phyloP scores from a whole-genome alignment of 1,140 invertebrate genomes.

The Nixonia krombeini region DNA sequence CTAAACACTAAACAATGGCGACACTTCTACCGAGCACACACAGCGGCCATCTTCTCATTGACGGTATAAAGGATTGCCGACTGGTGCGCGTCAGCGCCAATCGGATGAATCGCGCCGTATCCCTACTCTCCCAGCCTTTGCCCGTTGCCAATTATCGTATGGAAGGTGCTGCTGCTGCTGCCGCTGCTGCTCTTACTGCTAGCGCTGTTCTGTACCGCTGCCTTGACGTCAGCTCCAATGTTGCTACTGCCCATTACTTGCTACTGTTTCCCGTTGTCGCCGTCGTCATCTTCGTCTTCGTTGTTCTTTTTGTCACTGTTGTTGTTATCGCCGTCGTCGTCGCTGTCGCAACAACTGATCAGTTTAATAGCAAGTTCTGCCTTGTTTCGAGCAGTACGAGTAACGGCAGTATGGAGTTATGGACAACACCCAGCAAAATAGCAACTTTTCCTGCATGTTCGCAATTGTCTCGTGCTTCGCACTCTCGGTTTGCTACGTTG shows the following conservation, averaged over 20 bases:
- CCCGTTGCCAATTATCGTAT: background rate
- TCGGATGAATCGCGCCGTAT: background rate
- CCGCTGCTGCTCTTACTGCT: no score
- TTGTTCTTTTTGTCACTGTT: background rate
- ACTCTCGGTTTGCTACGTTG: slow-evolving; percentile 83
- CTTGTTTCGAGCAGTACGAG: no score
- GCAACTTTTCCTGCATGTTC: slow-evolving; percentile 53
- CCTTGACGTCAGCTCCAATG: no score
- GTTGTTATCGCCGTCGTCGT: background rate
- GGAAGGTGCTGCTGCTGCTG: background rate
- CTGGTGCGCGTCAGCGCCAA: background rate
- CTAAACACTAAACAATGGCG: slow-evolving; percentile 70
- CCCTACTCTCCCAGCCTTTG: background rate
- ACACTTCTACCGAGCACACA: slow-evolving; percentile 64
- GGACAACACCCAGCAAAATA: slow-evolving; percentile 56
- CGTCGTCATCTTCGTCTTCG: no score
- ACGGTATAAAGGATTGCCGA: slow-evolving; percentile 34
- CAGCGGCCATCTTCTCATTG: slow-evolving; percentile 68
- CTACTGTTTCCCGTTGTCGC: no score
- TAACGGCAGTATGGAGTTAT: slow-evolving; percentile 64
- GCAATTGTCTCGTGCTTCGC: slow-evolving; percentile 77
- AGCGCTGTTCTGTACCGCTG: no score
- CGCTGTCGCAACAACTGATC: background rate
- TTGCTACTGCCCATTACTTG: no score
- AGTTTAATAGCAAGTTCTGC: no score